Evolutionary conservation across 2,888 invertebrate genomes (phyloP), one percentile per base, ranked within the genome.

Genomic region (Trichogramma evanescens): DNA sequence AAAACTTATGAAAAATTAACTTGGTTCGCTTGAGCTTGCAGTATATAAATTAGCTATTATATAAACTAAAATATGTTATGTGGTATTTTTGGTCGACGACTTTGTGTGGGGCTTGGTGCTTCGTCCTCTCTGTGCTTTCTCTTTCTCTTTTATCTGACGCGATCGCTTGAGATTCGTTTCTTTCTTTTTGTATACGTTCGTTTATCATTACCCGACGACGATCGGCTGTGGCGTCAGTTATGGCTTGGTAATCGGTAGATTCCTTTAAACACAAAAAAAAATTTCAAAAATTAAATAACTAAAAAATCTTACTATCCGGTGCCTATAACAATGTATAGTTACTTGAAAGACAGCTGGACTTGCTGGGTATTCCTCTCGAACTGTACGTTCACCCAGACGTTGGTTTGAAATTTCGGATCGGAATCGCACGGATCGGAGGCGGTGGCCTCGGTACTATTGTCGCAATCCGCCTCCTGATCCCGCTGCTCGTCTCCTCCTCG

Each of bases 291-390:
- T 51, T n/a, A 41, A 8, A 9, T 41, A 5, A 42, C 40, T 13
- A 43, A 8, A 44, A 45, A 45, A 45, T 45, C 45, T 0, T n/a
- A 45, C 8, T 26, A 26, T 26, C 26, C 0, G 3, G 2, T 2
- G 26, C 26, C 0, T 3, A 26, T 26, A 2, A 10, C 41, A 56
- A 53, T 44, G 50, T 38, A 50, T 7, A 49, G 46, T 66, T 68
- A 72, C 72, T 67, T 69, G 39, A 72, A 66, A 4, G 65, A 46
- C 59, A 72, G 61, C 5, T 66, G 66, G 6, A 71, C 65, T 9
- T 66, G 66, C 39, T 71, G 69, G 0, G 50, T 13, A 5, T 60
- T 66, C 54, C 68, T 67, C 38, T 67, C 70, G 26, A 63, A 58
- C 3, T 60, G 54, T 4, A 69, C 65, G 48, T 70, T 67, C 5